phyloP scores from a whole-genome alignment of 2,797 vertebrate genomes.

The Falco novaeseelandiae region DNA sequence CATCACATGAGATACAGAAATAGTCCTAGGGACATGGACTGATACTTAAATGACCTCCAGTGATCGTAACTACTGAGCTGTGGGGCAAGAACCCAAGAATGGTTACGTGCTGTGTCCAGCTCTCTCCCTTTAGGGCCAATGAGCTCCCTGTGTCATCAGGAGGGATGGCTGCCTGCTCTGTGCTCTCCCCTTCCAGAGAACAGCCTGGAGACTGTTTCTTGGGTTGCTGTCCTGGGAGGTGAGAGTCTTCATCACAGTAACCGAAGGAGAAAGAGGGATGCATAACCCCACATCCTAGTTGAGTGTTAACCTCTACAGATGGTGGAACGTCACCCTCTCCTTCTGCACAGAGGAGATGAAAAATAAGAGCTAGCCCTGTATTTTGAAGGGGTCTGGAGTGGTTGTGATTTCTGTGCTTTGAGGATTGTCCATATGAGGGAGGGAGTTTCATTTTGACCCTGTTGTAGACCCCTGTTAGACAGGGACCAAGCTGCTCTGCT shows the following conservation, averaged over 20 bases:
- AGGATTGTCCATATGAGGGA: background rate
- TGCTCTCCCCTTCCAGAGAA: background rate
- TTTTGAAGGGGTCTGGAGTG: rapidly evolving
- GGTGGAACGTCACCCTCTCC: background rate
- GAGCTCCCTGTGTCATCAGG: rapidly evolving
- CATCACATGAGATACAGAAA: background rate
- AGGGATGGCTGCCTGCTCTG: background rate
- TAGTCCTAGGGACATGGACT: background rate
- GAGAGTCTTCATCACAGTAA: background rate
- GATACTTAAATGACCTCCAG: background rate
- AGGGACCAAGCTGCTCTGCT: background rate
- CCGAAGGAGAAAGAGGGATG: rapidly evolving
- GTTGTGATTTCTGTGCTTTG: background rate
- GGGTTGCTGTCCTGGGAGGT: background rate
- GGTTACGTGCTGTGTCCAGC: background rate
- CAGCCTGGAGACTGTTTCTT: background rate
- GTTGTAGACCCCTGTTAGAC: rapidly evolving
- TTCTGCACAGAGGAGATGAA: background rate
- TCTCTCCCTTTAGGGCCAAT: background rate
- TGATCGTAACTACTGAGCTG: background rate
- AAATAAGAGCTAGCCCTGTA: background rate
- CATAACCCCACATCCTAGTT: rapidly evolving
- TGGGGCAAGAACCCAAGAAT: rapidly evolving
- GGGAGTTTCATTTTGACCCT: background rate
- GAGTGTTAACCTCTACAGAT: background rate